Evolutionary conservation across 2,888 invertebrate species (phyloP), one percentile per base, ranked within the genome.

Genomic region (Campaea margaritaria): DNA sequence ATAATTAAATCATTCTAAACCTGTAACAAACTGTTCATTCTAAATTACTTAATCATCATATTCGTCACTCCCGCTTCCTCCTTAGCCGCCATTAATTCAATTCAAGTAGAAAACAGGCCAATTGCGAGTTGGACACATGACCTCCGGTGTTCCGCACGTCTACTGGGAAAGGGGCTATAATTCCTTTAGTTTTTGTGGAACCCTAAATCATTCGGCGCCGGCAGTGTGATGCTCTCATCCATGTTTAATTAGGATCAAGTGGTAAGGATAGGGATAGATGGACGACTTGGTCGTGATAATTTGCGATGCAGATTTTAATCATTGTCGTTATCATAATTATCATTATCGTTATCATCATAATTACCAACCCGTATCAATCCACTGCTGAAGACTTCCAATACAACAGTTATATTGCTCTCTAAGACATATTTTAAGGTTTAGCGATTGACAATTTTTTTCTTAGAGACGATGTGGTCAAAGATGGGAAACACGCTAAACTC

Each of bases 171-270:
- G 73, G 62, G 64, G 77, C 62, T 60, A 79, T 82, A 81, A 84
- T 76, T 84, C 75, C 79, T 74, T 51, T 72, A 73, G 80, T 82
- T 85, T 82, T 84, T 82, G 84, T 75, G 68, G 69, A 67, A 70
- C 68, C 63, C 72, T 85, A 85, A 85, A 85, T 85, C 85, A 85
- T 80, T 85, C 78, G 75, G 71, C 81, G 78, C 77, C 73, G 65
- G 77, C 65, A 56, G 66, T 66, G 69, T 70, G 75, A 73, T 75
- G 70, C 65, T 68, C 65, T 76, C 70, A 71, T 74, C 70, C 70
- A 70, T 70, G 72, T 78, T 79, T 79, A 81, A 81, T 81, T 78
- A 75, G 74, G 80, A 83, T 78, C 69, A 71, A 76, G 69, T 68
- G 65, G 61, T 62, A 54, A 79, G 76, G 82, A 42, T 47, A n/a